Evolutionary conservation across 2,113 vertebrate genomes (phyloP).

Genomic region (Arvicanthis niloticus): DNA sequence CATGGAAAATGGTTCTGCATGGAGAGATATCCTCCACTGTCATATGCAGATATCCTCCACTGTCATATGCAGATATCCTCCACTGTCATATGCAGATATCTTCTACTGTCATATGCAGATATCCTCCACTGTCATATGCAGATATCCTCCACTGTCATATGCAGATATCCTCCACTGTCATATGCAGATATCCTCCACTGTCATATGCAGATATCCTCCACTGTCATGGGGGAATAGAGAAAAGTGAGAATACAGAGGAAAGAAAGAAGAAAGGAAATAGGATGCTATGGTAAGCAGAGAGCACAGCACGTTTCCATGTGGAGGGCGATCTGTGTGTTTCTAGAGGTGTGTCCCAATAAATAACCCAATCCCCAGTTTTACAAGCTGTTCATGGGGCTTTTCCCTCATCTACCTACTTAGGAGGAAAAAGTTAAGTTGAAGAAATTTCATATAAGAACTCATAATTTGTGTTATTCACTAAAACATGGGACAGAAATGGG

Average conservation of each 20-base stretch:
- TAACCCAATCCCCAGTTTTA: neutral
- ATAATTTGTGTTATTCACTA: neutral
- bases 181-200: too few relatives aligned
- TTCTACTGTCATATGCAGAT: too few relatives aligned
- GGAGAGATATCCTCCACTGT: neutral
- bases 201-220: neutral
- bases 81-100: neutral
- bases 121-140: too few relatives aligned
- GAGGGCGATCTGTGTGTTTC: neutral
- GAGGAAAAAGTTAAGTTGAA: neutral
- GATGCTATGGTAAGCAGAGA: neutral
- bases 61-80: neutral
- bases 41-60: neutral
- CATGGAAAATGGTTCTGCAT: neutral
- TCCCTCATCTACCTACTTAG: neutral
- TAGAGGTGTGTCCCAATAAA: neutral
- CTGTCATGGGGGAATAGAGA: neutral
- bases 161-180: too few relatives aligned
- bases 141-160: neutral
- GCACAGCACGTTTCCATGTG: neutral
- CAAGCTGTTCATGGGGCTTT: neutral
- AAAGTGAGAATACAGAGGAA: neutral
- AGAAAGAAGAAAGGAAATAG: conserved; percentile 25
- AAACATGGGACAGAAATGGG: neutral
- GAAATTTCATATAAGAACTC: neutral